Percentiles rank a stretch among this genome's conserved stretches.
Evolutionary conservation across 1,140 invertebrate species (phyloP).

Genomic region (Tetraneura akinire): DNA sequence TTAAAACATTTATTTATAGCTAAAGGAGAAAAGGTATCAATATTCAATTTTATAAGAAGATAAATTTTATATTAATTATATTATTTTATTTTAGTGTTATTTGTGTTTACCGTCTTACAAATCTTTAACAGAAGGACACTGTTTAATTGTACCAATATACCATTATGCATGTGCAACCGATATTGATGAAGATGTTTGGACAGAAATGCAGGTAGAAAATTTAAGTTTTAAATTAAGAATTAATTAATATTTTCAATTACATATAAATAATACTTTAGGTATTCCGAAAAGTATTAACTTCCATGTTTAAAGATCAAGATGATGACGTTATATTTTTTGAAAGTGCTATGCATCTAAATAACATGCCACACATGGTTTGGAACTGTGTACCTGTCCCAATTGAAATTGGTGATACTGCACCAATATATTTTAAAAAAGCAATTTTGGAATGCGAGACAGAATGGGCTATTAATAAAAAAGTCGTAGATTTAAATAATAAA

Average conservation of each 20-base stretch:
- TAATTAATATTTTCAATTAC: not conserved
- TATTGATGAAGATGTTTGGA: slow-evolving; percentile 92
- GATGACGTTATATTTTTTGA: slow-evolving; percentile 92
- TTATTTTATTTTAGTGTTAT: slow-evolving; percentile 62
- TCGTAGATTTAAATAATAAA: slow-evolving; percentile 78
- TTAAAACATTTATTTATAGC: slow-evolving; percentile 86
- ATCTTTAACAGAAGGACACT: slow-evolving; percentile 85
- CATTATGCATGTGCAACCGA: slow-evolving; percentile 77
- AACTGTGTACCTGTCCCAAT: slow-evolving; percentile 86
- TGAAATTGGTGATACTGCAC: slow-evolving; percentile 79
- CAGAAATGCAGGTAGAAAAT: slow-evolving; percentile 74
- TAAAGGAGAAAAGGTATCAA: slow-evolving; percentile 71
- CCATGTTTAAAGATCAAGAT: slow-evolving; percentile 73
- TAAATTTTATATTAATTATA: not conserved
- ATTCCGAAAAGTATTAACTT: slow-evolving; percentile 73
- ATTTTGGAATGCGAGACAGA: slow-evolving; percentile 91
- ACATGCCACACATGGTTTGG: slow-evolving; percentile 81
- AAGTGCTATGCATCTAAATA: slow-evolving; percentile 72
- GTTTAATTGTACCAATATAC: slow-evolving; percentile 81
- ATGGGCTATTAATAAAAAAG: slow-evolving; percentile 93
- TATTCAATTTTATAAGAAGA: not conserved
- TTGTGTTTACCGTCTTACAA: slow-evolving; percentile 75
- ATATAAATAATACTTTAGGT: slow-evolving; percentile 60
- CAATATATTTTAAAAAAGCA: slow-evolving; percentile 96
- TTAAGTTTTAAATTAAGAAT: slow-evolving; percentile 44